Percentiles rank a stretch among this genome's conserved stretches.
Conservation (phyloP, 2,888 invertebrate species). For the Chrysolina haemoptera region DNA sequence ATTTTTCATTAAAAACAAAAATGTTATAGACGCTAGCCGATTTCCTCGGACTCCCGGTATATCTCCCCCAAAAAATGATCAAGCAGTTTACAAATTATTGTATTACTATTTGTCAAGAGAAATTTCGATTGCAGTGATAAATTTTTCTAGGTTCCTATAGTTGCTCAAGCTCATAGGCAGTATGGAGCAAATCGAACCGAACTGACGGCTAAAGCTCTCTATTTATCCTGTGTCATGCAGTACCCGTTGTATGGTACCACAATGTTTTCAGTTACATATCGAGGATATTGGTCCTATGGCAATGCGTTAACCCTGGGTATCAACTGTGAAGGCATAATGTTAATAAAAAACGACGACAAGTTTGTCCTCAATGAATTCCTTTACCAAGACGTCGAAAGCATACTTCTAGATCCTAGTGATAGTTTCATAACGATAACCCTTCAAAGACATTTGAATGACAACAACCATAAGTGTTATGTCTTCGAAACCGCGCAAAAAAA, state of each 20-base stretch:
- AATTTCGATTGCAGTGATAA: no score
- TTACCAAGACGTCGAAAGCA: constrained; percentile 89
- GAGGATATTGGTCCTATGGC: constrained; percentile 95
- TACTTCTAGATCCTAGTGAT: constrained; percentile 92
- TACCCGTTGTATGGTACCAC: constrained; percentile 82
- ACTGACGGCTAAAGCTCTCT: constrained; percentile 92
- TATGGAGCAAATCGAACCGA: constrained; percentile 95
- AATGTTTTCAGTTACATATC: constrained; percentile 84
- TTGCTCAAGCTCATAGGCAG: constrained; percentile 90
- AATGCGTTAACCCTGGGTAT: constrained; percentile 84
- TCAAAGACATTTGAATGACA: constrained; percentile 79
- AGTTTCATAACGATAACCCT: constrained; percentile 92
- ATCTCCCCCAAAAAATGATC: no score
- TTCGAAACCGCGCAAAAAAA: constrained; percentile 92
- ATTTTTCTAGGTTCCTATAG: constrained; percentile 77
- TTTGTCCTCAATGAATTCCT: constrained; percentile 92
- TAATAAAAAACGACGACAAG: constrained; percentile 94
- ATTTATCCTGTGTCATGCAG: constrained; percentile 96
- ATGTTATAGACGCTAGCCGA: no score
- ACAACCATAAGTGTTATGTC: constrained; percentile 88
- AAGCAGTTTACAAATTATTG: no score
- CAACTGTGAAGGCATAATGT: constrained; percentile 90
- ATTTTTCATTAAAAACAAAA: no score
- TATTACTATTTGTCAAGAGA: no score
- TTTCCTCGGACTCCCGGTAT: no score